Evolutionary conservation across 2,888 invertebrate species (phyloP).

Genomic region (Pristionchus japonicus): DNA sequence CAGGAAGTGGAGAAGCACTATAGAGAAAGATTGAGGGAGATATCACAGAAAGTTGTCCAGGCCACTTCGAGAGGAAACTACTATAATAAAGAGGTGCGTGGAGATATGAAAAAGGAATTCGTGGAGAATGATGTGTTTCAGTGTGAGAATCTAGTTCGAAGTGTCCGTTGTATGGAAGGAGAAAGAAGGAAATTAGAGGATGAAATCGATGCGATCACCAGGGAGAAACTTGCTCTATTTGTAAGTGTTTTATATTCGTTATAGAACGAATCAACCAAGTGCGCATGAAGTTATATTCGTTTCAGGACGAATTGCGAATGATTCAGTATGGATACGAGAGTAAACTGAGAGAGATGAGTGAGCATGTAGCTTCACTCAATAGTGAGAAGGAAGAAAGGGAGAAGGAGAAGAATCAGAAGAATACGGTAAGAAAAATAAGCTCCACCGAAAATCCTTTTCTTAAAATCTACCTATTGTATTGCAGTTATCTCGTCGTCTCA

Average conservation of each 20-base stretch:
- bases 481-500: slow-evolving; percentile 41
- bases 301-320: slow-evolving; percentile 83
- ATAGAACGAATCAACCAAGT: too few relatives aligned
- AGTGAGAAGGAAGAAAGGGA: slow-evolving; percentile 78
- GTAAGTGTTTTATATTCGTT: slow-evolving; percentile 29
- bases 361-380: slow-evolving; percentile 85
- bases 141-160: slow-evolving; percentile 37
- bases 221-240: not conserved
- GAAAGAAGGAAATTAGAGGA: slow-evolving; percentile 22
- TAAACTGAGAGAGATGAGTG: slow-evolving; percentile 85
- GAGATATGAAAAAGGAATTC: not conserved
- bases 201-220: slow-evolving; percentile 9
- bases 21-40: slow-evolving; percentile 11
- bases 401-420: slow-evolving; percentile 20
- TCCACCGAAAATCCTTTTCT: too few relatives aligned
- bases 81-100: slow-evolving; percentile 41
- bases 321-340: slow-evolving; percentile 82
- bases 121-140: not conserved
- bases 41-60: not conserved
- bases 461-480: not conserved
- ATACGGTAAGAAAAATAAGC: not conserved
- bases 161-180: not conserved
- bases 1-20: slow-evolving; percentile 26
- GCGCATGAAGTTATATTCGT: not conserved
- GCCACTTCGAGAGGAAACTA: slow-evolving; percentile 33